These are phyloP conservation scores for Stenichneumon culpator DNA, from an alignment of 2,888 invertebrate genomes.

Conservation along the genomic window DNA sequence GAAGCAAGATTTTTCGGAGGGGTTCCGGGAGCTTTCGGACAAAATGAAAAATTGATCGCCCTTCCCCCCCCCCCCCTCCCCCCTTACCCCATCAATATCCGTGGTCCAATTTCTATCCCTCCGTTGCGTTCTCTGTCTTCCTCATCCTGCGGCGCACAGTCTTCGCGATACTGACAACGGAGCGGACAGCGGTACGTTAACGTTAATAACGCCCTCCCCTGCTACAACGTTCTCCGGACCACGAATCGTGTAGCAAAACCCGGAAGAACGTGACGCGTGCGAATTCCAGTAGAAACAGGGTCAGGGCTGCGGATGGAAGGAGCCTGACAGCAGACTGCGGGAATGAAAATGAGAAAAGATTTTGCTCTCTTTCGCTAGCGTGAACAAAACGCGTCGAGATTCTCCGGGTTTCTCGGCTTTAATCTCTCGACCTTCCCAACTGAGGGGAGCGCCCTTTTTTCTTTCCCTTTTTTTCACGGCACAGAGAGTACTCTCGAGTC, in stretches of 20 bases:
- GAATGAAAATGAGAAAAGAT: slow-evolving; percentile 38
- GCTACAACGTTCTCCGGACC: not conserved
- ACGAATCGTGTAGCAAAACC: slow-evolving; percentile 16
- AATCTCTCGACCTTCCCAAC: slow-evolving; percentile 18
- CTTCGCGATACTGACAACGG: slow-evolving; percentile 30
- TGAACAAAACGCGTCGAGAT: slow-evolving; percentile 21
- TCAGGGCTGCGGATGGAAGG: slow-evolving; percentile 9
- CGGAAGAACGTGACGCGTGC: slow-evolving; percentile 18
- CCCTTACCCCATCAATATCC: slow-evolving; percentile 5
- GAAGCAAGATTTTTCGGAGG: not conserved
- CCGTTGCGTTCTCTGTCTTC: not conserved
- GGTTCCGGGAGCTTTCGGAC: not conserved
- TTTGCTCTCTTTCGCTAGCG: slow-evolving; percentile 18
- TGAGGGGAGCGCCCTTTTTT: slow-evolving; percentile 7
- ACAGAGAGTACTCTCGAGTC: slow-evolving; percentile 3
- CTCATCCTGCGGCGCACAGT: not conserved
- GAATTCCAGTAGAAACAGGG: slow-evolving; percentile 36
- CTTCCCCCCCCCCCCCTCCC: no score
- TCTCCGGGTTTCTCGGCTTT: slow-evolving; percentile 11
- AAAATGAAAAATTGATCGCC: slow-evolving; percentile 17
- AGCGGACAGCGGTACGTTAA: slow-evolving; percentile 36
- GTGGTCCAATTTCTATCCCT: slow-evolving; percentile 42
- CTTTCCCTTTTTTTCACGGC: not conserved
- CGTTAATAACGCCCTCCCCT: slow-evolving; percentile 14
- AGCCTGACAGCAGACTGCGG: not conserved